Conservation (phyloP, 2,797 vertebrate genomes). For the Adrianichthys oophorus region DNA sequence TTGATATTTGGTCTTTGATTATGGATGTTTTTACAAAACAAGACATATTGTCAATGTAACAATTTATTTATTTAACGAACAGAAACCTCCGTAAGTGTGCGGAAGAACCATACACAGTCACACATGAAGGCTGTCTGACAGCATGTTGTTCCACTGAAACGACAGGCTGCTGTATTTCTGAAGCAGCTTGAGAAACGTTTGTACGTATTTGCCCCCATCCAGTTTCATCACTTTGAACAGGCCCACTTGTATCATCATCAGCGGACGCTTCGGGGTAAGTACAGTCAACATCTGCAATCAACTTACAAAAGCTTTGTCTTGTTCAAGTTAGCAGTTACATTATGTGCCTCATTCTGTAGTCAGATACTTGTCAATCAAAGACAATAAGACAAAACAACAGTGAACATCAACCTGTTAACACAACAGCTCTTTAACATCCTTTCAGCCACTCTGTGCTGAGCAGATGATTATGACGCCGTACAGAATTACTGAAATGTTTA, state of each 20-base stretch:
- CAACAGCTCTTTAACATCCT: conserved; percentile 51
- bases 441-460: conserved; percentile 56
- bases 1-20: too few species aligned
- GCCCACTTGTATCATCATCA: conserved; percentile 62
- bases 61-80: too few species aligned
- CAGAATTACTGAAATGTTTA: conserved; percentile 45
- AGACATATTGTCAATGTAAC: too few species aligned
- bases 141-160: too few species aligned
- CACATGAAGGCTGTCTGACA: too few species aligned
- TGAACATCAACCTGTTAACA: conserved; percentile 63
- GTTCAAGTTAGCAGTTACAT: conserved; percentile 72
- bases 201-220: not conserved
- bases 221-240: conserved; percentile 5
- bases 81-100: too few species aligned
- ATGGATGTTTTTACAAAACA: too few species aligned
- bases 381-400: conserved; percentile 67
- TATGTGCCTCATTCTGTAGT: conserved; percentile 64
- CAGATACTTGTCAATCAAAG: conserved; percentile 56
- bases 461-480: conserved; percentile 56
- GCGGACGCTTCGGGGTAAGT: conserved; percentile 57
- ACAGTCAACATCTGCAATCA: conserved; percentile 47
- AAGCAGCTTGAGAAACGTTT: too few species aligned
- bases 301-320: conserved; percentile 46
- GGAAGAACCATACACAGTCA: too few species aligned
- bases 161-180: too few species aligned